Evolutionary conservation across 1,140 invertebrate genomes (phyloP), one percentile per base, ranked within the genome.

Genomic region (Bombus haemorrhoidalis): DNA sequence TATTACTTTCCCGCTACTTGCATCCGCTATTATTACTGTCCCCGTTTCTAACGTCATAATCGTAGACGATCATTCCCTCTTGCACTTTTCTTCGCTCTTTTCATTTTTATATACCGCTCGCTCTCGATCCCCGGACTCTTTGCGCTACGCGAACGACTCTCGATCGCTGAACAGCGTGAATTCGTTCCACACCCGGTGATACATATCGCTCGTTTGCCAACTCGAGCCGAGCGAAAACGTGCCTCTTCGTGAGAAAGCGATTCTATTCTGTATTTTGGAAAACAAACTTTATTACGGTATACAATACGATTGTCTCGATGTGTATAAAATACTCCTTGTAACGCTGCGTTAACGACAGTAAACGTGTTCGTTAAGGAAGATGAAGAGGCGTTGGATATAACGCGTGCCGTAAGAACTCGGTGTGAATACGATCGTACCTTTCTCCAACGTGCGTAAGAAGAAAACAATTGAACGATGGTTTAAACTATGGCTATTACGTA

Each of bases 1-100:
- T 87, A 88, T 88, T 87, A 87, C 81, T 87, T 88, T 80, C 53
- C 74, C 59, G 32, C 81, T 80, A 64, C 53, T 80, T 72, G 57
- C 68, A 53, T 74, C 62, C 37, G 2, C 69, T 74, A 34, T 76
- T 87, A 68, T 87, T 80, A 76, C 76, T 78, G 69, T 76, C 41
- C 41, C 28, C 76, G 73, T 59, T 77, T 69, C 66, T 72, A 57
- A 80, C 76, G 82, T 87, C 86, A 43, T 15, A 32, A 37, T 73
- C 28, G 41, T 59, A 76, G 37, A 81, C 59, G 83, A 84, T 84
- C 66, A 22, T 79, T 79, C n/a, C 66, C 41, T n/a, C 34, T 34
- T n/a, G 2, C 74, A 22, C 43, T 10, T 37, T 25, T 3, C 34
- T 8, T 62, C 25, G 2, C 25, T 68, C 77, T 37, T 68, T 39